Evolutionary conservation across 2,113 vertebrate species (phyloP).

Genomic region (Daphoenositta chrysoptera): DNA sequence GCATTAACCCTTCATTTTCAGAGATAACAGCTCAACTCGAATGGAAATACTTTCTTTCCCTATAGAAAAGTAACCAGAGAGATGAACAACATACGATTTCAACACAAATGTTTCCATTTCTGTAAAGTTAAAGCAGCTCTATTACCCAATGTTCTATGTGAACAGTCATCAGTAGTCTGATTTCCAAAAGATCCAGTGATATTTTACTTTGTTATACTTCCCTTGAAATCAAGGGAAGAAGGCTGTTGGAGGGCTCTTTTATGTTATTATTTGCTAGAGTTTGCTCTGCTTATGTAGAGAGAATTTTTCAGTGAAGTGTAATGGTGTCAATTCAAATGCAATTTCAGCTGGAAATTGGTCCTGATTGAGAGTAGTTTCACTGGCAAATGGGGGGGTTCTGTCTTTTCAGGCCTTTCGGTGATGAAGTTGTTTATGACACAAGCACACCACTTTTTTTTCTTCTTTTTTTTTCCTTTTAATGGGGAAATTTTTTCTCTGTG

Average conservation of each 20-base stretch:
- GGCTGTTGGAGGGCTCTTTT: neutral
- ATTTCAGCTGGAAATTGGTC: neutral
- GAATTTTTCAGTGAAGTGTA: neutral
- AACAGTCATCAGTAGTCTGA: neutral
- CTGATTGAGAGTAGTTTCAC: neutral
- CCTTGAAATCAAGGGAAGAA: neutral
- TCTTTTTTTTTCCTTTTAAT: neutral
- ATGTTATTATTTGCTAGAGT: neutral
- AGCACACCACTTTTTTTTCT: neutral
- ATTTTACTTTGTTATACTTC: neutral
- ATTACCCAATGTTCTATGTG: neutral
- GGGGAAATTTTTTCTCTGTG: neutral
- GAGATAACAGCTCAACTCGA: neutral
- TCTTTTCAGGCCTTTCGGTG: neutral
- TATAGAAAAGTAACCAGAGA: neutral
- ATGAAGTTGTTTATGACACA: neutral
- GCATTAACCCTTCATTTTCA: neutral
- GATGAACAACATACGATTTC: neutral
- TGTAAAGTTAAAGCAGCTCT: neutral
- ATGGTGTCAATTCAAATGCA: conserved; percentile 3
- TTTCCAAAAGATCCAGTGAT: neutral
- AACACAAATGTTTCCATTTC: neutral
- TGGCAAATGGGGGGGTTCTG: neutral
- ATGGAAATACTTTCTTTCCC: neutral
- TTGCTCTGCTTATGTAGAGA: neutral